Evolutionary conservation across 2,797 vertebrate species (phyloP).

Genomic region (Pseudochaenichthys georgianus): DNA sequence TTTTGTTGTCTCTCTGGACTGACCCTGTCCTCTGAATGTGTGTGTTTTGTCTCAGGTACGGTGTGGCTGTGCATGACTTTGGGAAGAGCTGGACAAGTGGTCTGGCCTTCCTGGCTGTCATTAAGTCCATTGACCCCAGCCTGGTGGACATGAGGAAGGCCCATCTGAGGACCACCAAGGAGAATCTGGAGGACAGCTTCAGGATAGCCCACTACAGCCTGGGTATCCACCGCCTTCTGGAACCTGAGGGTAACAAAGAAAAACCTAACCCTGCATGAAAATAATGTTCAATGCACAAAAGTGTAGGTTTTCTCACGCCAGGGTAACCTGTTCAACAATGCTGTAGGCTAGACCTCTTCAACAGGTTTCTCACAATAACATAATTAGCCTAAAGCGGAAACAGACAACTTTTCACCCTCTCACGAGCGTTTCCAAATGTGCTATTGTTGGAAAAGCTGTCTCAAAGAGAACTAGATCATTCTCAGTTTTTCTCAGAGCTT

Average conservation of each 20-base stretch:
- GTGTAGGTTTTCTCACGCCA: not conserved
- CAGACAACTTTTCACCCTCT: too few species aligned
- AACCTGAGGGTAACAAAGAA: slow-evolving; percentile 91
- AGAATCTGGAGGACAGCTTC: slow-evolving; percentile 96
- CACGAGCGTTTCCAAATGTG: too few species aligned
- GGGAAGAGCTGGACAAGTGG: slow-evolving; percentile 96
- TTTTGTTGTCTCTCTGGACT: not conserved
- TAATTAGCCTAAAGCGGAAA: not conserved
- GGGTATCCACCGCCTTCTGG: slow-evolving; percentile 93
- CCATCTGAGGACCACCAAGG: slow-evolving; percentile 87
- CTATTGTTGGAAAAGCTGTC: too few species aligned
- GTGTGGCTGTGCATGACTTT: slow-evolving; percentile 95
- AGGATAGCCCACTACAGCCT: slow-evolving; percentile 91
- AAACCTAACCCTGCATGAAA: too few species aligned
- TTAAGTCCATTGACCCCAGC: slow-evolving; percentile 95
- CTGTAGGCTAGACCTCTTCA: not conserved
- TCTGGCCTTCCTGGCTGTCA: slow-evolving; percentile 94
- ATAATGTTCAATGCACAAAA: not conserved
- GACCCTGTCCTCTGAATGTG: not conserved
- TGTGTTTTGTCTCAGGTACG: slow-evolving; percentile 84
- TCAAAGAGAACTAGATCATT: too few species aligned
- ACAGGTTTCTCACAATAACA: not conserved
- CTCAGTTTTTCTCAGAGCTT: too few species aligned
- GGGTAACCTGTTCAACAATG: not conserved
- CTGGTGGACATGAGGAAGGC: slow-evolving; percentile 95